Evolutionary conservation across 2,797 vertebrate species (phyloP), one percentile per base, ranked within the genome.

Genomic region (Acanthopagrus latus): DNA sequence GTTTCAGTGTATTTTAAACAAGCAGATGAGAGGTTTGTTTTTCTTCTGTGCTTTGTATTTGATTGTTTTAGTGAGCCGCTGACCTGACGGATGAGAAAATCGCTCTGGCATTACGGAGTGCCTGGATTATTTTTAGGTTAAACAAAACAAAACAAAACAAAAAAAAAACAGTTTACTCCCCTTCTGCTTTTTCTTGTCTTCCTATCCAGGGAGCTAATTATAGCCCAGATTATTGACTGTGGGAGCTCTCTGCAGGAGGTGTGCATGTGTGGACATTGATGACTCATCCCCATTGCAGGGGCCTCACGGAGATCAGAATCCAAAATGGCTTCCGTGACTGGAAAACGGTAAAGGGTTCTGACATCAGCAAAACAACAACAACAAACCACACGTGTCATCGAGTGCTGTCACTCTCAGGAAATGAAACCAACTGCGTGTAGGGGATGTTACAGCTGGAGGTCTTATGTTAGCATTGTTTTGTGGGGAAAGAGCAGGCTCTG

Each of bases 201-300:
- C 17, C 54, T 82, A 74, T 78, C 80, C 48, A 29, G 71, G 71
- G 76, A 88, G 81, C 79, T 86, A 83, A 88, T 88, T 86, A 82
- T 86, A 81, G 59, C 57, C 38, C 47, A n/a, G 46, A 81, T 86
- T 73, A 76, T 17, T 84, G 63, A 76, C 85, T 50, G 71, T 33
- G 48, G 76, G 56, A 52, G 43, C 63, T 67, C 14, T 60, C 54
- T 52, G 57, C 38, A 47, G 47, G 27, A 63, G 33, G 46, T 80
- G 51, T 67, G 55, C 48, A 17, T 58, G 70, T 56, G 55, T 23
- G 13, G 51, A 70, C 17, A 48, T 16, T 69, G 81, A 80, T 80
- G 83, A 87, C 76, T 85, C 85, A 86, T 68, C 43, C 33, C 18
- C 18, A 29, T 54, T 74, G 57, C 71, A 64, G 74, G 44, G 69